Conservation (phyloP, 2,113 vertebrate genomes). For the Cairina moschata region DNA sequence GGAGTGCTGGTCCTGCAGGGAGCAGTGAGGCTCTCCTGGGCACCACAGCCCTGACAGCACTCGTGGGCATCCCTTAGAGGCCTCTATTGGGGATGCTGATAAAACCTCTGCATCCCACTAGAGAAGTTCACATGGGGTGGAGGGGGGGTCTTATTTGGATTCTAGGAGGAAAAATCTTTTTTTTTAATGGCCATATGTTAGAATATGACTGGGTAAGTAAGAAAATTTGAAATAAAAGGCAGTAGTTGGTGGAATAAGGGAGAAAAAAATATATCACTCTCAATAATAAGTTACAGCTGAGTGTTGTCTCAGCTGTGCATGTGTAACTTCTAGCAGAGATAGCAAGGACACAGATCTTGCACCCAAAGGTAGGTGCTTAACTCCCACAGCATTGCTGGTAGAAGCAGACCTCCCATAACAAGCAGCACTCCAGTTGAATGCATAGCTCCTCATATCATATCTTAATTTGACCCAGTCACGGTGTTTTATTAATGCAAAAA, state of each 20-base stretch:
- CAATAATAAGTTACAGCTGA: neutral
- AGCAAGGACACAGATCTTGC: neutral
- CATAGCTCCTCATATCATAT: neutral
- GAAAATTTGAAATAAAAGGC: neutral
- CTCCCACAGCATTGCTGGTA: neutral
- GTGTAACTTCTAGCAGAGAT: neutral
- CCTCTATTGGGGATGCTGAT: neutral
- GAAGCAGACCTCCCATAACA: neutral
- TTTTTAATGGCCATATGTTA: neutral
- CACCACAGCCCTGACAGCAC: neutral
- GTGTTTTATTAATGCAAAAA: neutral
- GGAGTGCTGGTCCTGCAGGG: neutral
- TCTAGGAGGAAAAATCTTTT: neutral
- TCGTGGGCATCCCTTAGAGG: rapidly evolving
- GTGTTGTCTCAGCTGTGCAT: neutral
- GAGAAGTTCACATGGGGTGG: neutral
- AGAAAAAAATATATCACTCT: neutral
- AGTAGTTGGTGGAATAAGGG: neutral
- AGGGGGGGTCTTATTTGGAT: neutral
- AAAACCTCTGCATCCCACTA: neutral
- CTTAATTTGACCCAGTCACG: neutral
- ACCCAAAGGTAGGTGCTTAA: neutral
- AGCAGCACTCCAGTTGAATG: neutral
- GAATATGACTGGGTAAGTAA: neutral
- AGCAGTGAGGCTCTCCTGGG: neutral